A percentile compares a stretch with the other conserved stretches of the same genome.
phyloP scores from a whole-genome alignment of 2,113 vertebrate genomes.

The Hystrix brachyura region DNA sequence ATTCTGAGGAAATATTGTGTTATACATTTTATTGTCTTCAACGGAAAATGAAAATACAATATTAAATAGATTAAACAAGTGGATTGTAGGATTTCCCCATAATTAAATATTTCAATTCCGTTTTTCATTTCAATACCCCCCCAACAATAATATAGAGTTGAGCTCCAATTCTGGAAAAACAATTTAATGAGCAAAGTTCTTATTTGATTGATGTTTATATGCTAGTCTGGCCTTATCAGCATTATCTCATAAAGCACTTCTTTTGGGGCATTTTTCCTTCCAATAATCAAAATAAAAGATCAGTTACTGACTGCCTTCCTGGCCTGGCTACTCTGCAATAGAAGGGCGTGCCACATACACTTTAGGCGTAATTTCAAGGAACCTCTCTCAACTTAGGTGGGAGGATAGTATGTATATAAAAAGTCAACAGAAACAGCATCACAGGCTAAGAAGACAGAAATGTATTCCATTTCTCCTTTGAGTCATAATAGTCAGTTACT shows the following conservation, averaged over 20 bases:
- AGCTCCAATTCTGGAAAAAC: neutral
- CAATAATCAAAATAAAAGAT: conserved; percentile 43
- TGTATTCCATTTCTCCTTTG: neutral
- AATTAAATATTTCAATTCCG: neutral
- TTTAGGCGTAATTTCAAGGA: conserved; percentile 16
- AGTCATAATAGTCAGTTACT: neutral
- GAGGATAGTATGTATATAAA: neutral
- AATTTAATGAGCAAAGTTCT: conserved; percentile 20
- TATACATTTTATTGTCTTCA: neutral
- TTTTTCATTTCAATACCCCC: neutral
- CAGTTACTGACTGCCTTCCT: conserved; percentile 47
- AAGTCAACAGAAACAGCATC: neutral
- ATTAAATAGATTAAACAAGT: neutral
- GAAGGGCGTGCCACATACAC: neutral
- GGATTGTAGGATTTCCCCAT: neutral
- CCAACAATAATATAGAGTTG: neutral
- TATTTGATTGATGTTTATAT: neutral
- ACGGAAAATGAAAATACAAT: conserved; percentile 5
- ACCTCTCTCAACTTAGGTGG: neutral
- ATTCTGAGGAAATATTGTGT: neutral
- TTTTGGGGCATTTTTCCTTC: neutral
- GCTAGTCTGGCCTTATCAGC: conserved; percentile 2
- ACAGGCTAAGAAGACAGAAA: neutral
- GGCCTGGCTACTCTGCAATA: neutral
- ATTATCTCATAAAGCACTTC: neutral